Evolutionary conservation across 2,113 vertebrate genomes (phyloP).

Genomic region (Trematocara unimaculatum): DNA sequence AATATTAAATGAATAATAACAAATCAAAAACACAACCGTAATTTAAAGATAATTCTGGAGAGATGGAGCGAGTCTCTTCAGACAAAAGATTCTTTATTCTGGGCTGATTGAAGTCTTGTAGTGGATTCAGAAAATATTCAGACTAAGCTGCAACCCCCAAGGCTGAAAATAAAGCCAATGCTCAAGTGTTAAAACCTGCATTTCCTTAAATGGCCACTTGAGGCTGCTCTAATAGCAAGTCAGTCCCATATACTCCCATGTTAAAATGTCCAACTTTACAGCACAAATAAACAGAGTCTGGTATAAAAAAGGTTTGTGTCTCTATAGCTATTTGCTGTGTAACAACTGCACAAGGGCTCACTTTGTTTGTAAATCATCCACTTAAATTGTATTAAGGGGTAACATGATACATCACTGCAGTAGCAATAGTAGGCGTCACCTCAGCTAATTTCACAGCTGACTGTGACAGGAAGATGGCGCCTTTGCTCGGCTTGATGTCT

Average conservation of each 20-base stretch:
- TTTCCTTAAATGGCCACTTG: not conserved
- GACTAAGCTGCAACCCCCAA: not conserved
- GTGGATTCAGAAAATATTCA: not conserved
- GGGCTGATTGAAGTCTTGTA: not conserved
- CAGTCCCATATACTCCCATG: rapidly evolving
- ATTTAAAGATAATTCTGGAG: not conserved
- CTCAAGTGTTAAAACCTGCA: not conserved
- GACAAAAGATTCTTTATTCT: not conserved
- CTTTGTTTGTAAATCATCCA: not conserved
- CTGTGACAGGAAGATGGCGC: too few species aligned
- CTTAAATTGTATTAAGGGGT: not conserved
- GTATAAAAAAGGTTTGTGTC: not conserved
- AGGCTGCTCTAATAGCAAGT: not conserved
- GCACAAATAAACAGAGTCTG: not conserved
- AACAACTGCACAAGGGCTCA: not conserved
- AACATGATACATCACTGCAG: not conserved
- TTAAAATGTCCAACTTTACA: not conserved
- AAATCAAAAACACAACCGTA: not conserved
- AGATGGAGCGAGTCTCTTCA: not conserved
- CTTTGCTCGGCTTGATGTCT: too few species aligned
- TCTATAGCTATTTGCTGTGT: not conserved
- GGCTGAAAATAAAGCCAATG: not conserved
- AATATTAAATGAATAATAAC: slow-evolving; percentile 1
- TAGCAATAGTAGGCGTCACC: rapidly evolving
- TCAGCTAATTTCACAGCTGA: not conserved